These are phyloP conservation scores for Halictus quadricinctus DNA, from an alignment of 2,888 invertebrate species.

Conservation along the genomic window DNA sequence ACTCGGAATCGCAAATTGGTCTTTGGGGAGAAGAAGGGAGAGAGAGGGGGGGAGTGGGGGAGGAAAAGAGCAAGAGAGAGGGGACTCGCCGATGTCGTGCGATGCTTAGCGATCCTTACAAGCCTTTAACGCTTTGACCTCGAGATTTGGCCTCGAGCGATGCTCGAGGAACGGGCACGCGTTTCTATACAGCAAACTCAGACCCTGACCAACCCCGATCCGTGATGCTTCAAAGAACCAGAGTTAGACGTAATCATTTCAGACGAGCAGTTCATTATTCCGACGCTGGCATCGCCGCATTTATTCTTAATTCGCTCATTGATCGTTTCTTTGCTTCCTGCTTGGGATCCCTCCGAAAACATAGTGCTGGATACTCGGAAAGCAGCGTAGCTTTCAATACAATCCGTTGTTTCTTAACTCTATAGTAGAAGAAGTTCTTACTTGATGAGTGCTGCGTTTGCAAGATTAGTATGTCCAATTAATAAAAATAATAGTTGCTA, in stretches of 20 bases:
- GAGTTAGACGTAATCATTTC: constrained; percentile 59
- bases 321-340: not conserved
- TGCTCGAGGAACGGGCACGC: constrained; percentile 18
- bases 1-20: constrained; percentile 68
- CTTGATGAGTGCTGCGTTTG: not conserved
- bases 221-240: constrained; percentile 11
- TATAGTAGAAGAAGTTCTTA: no score
- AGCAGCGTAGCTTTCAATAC: not conserved
- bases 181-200: constrained; percentile 5
- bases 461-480: not conserved
- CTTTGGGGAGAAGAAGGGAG: constrained; percentile 52
- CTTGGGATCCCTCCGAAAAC: not conserved
- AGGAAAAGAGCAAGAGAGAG: not conserved
- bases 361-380: not conserved
- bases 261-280: constrained; percentile 37
- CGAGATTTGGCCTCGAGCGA: constrained; percentile 44
- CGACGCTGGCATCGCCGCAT: not conserved
- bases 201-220: not conserved
- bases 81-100: constrained; percentile 25
- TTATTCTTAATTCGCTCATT: not conserved
- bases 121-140: constrained; percentile 55
- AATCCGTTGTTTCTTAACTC: not conserved
- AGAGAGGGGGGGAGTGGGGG: not conserved
- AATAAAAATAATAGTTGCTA: not conserved
- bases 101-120: constrained; percentile 45